phyloP scores from a whole-genome alignment of 2,888 invertebrate genomes.

The Pyralis farinalis region DNA sequence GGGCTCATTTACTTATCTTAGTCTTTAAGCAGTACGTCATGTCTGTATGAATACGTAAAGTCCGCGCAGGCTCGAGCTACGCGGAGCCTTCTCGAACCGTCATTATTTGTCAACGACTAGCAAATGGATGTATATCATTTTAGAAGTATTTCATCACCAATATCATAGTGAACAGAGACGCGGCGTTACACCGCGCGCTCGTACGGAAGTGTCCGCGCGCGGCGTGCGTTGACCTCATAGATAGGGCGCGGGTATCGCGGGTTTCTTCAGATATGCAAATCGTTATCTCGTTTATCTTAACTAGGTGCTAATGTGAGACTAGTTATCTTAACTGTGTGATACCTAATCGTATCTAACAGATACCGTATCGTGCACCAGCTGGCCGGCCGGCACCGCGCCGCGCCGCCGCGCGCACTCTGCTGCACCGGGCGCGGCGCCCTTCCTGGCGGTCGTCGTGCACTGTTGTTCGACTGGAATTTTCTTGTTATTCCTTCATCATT shows the following conservation, averaged over 20 bases:
- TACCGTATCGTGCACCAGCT: conserved; percentile 56
- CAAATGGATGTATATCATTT: too few species aligned
- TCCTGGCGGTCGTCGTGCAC: too few species aligned
- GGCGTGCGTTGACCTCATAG: conserved; percentile 56
- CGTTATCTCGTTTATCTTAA: conserved; percentile 78
- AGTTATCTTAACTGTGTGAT: conserved; percentile 72
- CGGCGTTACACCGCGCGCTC: neutral
- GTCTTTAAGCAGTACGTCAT: too few species aligned
- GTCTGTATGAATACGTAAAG: too few species aligned
- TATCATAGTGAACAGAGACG: neutral
- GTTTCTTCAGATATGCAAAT: conserved; percentile 71
- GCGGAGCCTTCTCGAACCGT: too few species aligned
- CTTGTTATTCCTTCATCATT: too few species aligned
- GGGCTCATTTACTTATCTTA: too few species aligned
- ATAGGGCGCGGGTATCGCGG: conserved; percentile 48
- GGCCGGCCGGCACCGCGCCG: conserved; percentile 19
- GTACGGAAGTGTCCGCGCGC: neutral
- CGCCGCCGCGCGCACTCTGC: conserved; percentile 13
- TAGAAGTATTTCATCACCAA: too few species aligned
- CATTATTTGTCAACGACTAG: too few species aligned
- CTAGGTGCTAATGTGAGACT: conserved; percentile 70
- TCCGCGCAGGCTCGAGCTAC: too few species aligned
- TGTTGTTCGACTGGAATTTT: too few species aligned
- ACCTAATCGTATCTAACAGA: conserved; percentile 65
- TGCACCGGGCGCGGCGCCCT: too few species aligned